Conservation (phyloP, 2,888 invertebrate species). For the Adineta ricciae region DNA sequence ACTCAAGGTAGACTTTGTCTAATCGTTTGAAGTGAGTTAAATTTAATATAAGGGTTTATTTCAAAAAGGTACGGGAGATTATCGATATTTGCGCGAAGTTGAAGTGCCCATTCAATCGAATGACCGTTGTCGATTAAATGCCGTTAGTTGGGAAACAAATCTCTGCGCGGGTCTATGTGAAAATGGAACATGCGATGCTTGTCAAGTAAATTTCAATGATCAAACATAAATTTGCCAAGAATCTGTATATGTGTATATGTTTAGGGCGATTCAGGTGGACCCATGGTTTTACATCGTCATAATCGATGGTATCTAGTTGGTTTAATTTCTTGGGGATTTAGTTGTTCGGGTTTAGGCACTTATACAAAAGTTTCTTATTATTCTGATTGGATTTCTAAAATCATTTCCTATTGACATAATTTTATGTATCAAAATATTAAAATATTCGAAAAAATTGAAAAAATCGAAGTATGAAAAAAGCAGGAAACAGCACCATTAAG, state of each 20-base stretch:
- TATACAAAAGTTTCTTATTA: neutral
- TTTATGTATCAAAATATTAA: neutral
- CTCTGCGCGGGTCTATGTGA: neutral
- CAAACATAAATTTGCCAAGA: too few relatives aligned
- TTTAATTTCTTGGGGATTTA: neutral
- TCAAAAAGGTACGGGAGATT: neutral
- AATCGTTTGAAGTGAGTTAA: too few relatives aligned
- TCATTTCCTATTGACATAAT: neutral
- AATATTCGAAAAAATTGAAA: too few relatives aligned
- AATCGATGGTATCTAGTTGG: neutral
- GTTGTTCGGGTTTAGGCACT: neutral
- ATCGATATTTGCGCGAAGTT: neutral
- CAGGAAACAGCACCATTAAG: neutral
- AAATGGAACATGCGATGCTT: neutral
- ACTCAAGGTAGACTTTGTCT: too few relatives aligned
- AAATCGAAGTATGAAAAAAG: too few relatives aligned
- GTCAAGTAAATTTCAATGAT: neutral
- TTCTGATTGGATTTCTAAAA: neutral
- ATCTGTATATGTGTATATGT: too few relatives aligned
- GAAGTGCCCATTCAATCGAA: neutral
- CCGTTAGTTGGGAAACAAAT: neutral
- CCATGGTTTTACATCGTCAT: neutral
- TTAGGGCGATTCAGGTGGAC: slow-evolving; percentile 1
- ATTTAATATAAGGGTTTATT: too few relatives aligned
- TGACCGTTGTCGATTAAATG: neutral